Conservation (phyloP, 2,797 vertebrate species). For the Neopelma chrysocephalum region DNA sequence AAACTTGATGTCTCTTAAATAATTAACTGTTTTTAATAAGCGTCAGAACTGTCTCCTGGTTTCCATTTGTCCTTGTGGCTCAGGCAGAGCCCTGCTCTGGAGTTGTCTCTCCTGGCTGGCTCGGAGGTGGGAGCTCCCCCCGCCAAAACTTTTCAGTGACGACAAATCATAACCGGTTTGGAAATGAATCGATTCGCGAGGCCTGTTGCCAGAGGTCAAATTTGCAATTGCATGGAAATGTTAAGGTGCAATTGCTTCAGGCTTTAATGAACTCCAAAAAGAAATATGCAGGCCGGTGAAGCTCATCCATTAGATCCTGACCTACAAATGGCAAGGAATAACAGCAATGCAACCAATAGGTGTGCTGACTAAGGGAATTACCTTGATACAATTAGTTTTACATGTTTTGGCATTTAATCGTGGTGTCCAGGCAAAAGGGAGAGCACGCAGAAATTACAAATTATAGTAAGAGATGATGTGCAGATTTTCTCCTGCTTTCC, state of each 20-base stretch:
- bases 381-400: neutral
- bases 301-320: constrained; percentile 64
- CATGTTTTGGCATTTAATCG: constrained; percentile 50
- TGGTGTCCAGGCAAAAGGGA: neutral
- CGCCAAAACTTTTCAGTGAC: neutral
- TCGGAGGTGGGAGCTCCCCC: neutral
- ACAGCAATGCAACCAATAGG: neutral
- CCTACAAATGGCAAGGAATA: constrained; percentile 57
- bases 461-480: rapidly evolving
- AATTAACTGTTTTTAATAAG: neutral
- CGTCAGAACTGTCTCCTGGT: neutral
- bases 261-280: constrained; percentile 65
- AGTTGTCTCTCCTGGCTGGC: neutral
- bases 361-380: constrained; percentile 38
- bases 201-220: constrained; percentile 62
- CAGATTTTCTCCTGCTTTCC: neutral
- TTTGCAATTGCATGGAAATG: constrained; percentile 51
- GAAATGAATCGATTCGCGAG: constrained; percentile 42
- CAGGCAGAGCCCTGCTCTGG: neutral
- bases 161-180: neutral
- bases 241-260: constrained; percentile 64
- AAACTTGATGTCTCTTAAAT: constrained; percentile 19
- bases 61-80: neutral
- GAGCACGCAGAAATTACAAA: neutral
- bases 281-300: constrained; percentile 43